These are phyloP conservation scores for Dallia pectoralis DNA, from an alignment of 2,797 vertebrate species.

Conservation along the genomic window DNA sequence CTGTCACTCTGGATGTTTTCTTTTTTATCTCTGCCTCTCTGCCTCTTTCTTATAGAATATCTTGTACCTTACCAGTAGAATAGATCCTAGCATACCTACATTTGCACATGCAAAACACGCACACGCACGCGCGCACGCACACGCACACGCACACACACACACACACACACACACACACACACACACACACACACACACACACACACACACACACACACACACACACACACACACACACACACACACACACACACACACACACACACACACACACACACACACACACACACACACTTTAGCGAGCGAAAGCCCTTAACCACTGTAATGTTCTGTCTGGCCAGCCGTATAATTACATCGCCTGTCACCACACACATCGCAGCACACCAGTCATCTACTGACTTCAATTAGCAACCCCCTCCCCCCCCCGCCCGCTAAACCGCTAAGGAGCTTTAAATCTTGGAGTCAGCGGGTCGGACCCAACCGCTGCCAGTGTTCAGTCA, in stretches of 20 bases:
- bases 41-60: conserved; percentile 46
- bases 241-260: conserved; percentile 16
- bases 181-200: neutral
- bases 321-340: conserved; percentile 65
- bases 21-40: conserved; percentile 36
- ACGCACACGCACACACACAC: conserved; percentile 11
- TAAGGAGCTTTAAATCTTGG: conserved; percentile 53
- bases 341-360: conserved; percentile 68
- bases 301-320: conserved; percentile 64
- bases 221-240: conserved; percentile 8
- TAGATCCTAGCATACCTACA: conserved; percentile 44
- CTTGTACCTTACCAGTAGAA: conserved; percentile 45
- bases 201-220: conserved; percentile 1
- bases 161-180: conserved; percentile 12
- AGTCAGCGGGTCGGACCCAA: conserved; percentile 43
- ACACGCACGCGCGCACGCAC: conserved; percentile 5
- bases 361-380: conserved; percentile 70
- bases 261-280: neutral
- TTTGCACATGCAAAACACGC: neutral
- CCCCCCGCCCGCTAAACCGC: conserved; percentile 45
- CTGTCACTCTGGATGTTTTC: conserved; percentile 3
- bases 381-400: conserved; percentile 72
- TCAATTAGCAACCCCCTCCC: conserved; percentile 57
- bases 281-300: conserved; percentile 42
- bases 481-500: conserved; percentile 47